phyloP scores from a whole-genome alignment of 2,888 invertebrate species.

The Drepana falcataria region DNA sequence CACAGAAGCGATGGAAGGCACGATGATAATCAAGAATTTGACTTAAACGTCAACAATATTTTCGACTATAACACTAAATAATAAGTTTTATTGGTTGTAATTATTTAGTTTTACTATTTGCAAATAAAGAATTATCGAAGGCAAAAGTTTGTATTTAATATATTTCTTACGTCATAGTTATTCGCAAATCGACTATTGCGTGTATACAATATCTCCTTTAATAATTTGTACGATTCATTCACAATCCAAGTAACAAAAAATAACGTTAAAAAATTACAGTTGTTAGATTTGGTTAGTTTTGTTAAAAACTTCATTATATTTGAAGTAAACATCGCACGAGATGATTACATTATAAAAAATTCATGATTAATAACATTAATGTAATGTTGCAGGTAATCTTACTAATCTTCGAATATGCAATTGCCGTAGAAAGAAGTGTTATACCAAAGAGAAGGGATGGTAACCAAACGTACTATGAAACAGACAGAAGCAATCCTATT shows the following conservation, averaged over 20 bases:
- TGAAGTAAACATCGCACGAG: no score
- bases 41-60: constrained; percentile 30
- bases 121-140: no score
- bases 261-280: no score
- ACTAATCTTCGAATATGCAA: constrained; percentile 72
- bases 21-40: constrained; percentile 38
- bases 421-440: constrained; percentile 67
- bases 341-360: no score
- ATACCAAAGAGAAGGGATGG: constrained; percentile 49
- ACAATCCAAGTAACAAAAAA: no score
- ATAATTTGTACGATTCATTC: no score
- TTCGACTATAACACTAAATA: constrained; percentile 19
- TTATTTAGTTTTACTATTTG: neutral
- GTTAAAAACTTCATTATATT: no score
- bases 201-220: no score
- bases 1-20: constrained; percentile 40
- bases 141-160: no score
- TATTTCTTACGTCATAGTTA: no score
- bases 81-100: neutral
- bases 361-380: neutral
- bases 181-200: no score
- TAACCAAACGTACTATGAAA: constrained; percentile 26
- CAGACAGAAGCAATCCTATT: constrained; percentile 42
- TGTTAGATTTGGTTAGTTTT: no score
- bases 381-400: constrained; percentile 66